Percentiles rank a stretch among this genome's conserved stretches.
Conservation (phyloP, 1,140 invertebrate species). For the Eurosta solidaginis region DNA sequence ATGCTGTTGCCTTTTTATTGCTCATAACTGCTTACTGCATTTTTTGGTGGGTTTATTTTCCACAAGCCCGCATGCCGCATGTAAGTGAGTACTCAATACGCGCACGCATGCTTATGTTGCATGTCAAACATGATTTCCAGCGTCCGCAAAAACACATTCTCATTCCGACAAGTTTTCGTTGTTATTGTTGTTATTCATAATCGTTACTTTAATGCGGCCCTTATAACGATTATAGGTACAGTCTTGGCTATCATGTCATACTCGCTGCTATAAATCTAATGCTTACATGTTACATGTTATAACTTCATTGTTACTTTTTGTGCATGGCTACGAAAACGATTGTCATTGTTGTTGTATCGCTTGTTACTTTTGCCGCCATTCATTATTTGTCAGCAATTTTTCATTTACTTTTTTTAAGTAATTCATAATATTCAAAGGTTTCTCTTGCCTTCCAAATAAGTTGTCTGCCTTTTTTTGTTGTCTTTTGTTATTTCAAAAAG, state of each 20-base stretch:
- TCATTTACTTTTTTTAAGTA: neutral
- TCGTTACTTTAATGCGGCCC: neutral
- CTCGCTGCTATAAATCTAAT: neutral
- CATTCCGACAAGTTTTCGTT: too few relatives aligned
- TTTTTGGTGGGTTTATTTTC: too few relatives aligned
- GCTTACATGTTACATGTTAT: too few relatives aligned
- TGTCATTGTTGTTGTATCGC: neutral
- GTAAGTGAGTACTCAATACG: too few relatives aligned
- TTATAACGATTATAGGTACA: neutral
- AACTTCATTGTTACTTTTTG: constrained; percentile 9
- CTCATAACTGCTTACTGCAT: too few relatives aligned
- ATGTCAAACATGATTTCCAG: neutral
- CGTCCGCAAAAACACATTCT: neutral
- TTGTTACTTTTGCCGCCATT: neutral
- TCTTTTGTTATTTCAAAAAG: neutral
- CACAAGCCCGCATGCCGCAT: neutral
- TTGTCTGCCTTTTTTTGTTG: neutral
- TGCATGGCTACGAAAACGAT: too few relatives aligned
- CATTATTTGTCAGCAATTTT: neutral
- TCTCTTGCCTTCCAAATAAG: neutral
- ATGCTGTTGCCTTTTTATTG: too few relatives aligned
- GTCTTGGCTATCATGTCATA: neutral
- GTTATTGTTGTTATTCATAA: too few relatives aligned
- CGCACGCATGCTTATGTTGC: neutral
- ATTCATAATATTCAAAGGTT: neutral